Evolutionary conservation across 1,140 invertebrate genomes (phyloP), one percentile per base, ranked within the genome.

Genomic region (Choristoneura fumiferana): DNA sequence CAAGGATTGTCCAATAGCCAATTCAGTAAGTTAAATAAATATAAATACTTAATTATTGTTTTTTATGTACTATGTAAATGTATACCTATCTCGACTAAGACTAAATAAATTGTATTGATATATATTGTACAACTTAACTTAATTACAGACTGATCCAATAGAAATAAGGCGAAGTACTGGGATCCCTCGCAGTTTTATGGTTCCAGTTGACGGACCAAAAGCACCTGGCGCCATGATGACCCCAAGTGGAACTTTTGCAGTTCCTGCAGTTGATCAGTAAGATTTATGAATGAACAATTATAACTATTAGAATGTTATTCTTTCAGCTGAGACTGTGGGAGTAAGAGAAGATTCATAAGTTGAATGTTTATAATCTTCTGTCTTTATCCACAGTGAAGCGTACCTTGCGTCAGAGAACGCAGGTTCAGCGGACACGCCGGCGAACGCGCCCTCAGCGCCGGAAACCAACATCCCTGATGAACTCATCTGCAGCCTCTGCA

Each of bases 141-240:
- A 76, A 58, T 81, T 70, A 61, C 14, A 88, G 85, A 71, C 73
- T 90, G 93, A 95, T 67, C 91, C 92, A 10, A 91, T 94, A 53
- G 96, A 98, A 79, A 94, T 97, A 36, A 96, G 96, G 76, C 94
- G 98, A 76, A 98, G 95, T 76, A 99, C 98, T 58, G 98, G 98
- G n/a, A 99, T 99, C 77, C 98, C 98, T 13, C 91, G 95, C 60
- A 98, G 97, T 91, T 98, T 99, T 90, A 97, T 99, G 93, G 96
- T 98, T 60, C 94, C 95, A 33, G 96, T 97, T 4, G 95, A 97
- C 76, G 95, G 96, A 55, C 96, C 96, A 37, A 92, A 94, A 81
- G 94, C 95, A 67, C 96, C 95, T 67, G 97, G 97, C 54, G 97
- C 97, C 38, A 95, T 98, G 93, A 94, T 98, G 90, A 98, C 96